Conservation (phyloP, 2,888 invertebrate species). For the Oscheius onirici region DNA sequence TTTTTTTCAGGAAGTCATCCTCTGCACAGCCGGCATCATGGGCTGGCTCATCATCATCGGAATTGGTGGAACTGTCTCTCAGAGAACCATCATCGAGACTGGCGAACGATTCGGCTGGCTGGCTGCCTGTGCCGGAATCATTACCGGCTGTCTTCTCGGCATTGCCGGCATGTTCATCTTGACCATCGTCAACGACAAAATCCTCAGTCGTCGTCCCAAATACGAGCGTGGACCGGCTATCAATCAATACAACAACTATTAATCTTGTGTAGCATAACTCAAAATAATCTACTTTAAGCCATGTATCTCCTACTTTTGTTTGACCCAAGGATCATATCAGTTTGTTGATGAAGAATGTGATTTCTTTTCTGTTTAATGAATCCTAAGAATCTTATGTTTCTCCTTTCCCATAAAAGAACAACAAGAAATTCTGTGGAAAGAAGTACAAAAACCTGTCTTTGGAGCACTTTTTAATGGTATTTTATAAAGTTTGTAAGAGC, state of each 20-base stretch:
- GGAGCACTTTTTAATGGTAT: no score
- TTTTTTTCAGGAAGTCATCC: conserved; percentile 67
- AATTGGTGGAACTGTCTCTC: conserved; percentile 68
- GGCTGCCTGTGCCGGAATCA: conserved; percentile 68
- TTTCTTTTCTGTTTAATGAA: no score
- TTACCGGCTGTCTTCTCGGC: conserved; percentile 65
- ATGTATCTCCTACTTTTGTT: not conserved
- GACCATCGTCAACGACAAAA: conserved; percentile 67
- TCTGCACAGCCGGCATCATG: conserved; percentile 68
- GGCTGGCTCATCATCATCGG: conserved; percentile 71
- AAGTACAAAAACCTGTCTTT: no score
- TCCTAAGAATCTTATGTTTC: no score
- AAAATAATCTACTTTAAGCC: not conserved
- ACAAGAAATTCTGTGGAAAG: no score
- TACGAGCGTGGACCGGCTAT: conserved; percentile 44
- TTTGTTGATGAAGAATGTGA: no score
- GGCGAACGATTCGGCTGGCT: conserved; percentile 70
- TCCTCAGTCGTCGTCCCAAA: conserved; percentile 53
- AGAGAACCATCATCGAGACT: conserved; percentile 69
- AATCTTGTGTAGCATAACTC: not conserved
- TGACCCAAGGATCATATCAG: not conserved
- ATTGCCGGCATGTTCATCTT: conserved; percentile 65
- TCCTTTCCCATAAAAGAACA: no score
- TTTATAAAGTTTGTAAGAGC: no score
- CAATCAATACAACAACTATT: not conserved